Evolutionary conservation across 2,797 vertebrate species (phyloP), one percentile per base, ranked within the genome.

Genomic region (Carduelis carduelis): DNA sequence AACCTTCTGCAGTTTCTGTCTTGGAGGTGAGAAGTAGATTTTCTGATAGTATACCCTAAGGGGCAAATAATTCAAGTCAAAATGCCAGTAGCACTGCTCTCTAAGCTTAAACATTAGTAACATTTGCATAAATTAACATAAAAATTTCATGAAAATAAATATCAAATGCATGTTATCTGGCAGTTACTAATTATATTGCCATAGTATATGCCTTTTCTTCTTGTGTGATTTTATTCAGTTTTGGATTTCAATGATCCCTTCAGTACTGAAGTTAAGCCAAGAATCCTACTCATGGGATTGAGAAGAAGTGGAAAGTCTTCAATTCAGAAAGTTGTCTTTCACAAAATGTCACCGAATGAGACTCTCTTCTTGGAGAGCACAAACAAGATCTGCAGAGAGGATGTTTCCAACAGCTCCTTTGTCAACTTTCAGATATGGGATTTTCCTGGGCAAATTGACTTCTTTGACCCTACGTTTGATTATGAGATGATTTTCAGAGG

Each of bases 241-340:
- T 93, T 99, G 97, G 98, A 98, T 97, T 98, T 99, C 96, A 98
- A 97, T 27, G 98, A 99, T 84, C 98, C 98, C 55, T 98, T 99
- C 97, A 98, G 98, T 95, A 98, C 98, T 47, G 99, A 99, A 96
- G 98, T 99, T 95, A 99, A 99, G 96, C 99, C 99, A 43, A 98
- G 99, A 63, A 99, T 99, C 87, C 97, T 99, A 92, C 97, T 99
- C 59, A 99, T 99, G 99, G 99, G 99, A 72, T 97, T 99, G 92
- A 97, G 99, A 75, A 98, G 99, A 95, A 99, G 99, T 19, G 99
- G 99, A 44, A 99, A 99, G 87, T 99, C 99, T 14, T 99, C 99
- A 52, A 99, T 99, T 96, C 99, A 99, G 98, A 99, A 99, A 97
- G 99, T 99, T 82, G 99, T 99, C 77, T 99, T 99, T 97, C 98